Evolutionary conservation across 2,113 vertebrate species (phyloP), one percentile per base, ranked within the genome.

Genomic region (Tetrao urogallus): DNA sequence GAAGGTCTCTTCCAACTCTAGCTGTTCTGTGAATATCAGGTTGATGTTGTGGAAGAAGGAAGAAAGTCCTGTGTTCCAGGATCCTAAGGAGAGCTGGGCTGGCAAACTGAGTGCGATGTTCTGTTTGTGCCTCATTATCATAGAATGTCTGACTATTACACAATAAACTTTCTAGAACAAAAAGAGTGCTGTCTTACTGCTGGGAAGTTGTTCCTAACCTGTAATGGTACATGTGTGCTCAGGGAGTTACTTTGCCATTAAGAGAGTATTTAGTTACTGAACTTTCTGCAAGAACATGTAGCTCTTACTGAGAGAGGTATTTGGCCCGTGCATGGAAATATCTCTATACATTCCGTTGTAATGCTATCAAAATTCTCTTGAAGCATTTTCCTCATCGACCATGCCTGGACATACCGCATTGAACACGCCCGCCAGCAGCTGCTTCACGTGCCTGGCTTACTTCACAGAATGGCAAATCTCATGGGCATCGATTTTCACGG

Each of bases 341-440:
- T 16, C 27, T 28, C 32, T 10, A 11, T 16, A 17, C 1, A 2
- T 6, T 10, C 3, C 2, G 1, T 11, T 64, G n/a, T 88, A 50
- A 92, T 3, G 1, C 24, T 56, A 1, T 22, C 18, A 16, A 8
- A 45, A 66, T 81, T 89, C 15, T 87, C 40, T 82, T 64, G 9
- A 96, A 99, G 99, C 88, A 97, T 99, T 82, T 99, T 99, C 94
- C 98, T 99, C 32, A 97, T 99, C 1, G 99, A 99, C 95, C 99
- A 99, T 0, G 99, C 99, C 10, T 99, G 99, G 99, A 99, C 99
- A 0, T 99, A 98, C 91, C 98, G 98, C 0, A 82, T 96, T 48
- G 97, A 98, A 16, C 95, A 97, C 0, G 98, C 98, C 4, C 98
- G 98, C 13, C 98, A 97, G 90, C 99, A 99, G 97, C 98, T 99